Base-by-base conservation (phyloP, 2,888 invertebrate genomes). In the Scelioninae gen. 1 region DNA sequence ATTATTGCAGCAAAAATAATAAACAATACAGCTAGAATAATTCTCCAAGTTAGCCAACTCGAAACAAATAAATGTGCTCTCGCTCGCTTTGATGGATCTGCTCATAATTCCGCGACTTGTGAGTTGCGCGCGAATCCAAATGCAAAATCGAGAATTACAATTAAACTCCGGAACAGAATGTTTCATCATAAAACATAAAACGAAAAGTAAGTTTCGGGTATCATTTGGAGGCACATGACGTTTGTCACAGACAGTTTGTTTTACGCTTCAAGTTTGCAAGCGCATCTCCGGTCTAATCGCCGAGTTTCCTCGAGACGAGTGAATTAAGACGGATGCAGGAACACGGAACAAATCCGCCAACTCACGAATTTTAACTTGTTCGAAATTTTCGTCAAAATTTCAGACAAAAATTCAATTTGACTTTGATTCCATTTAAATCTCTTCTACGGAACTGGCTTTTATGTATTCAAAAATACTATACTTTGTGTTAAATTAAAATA, bases 221-320 rank as follows among this genome's bases (percentile, higher is more conserved):
- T 80, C 79, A 83, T 80, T 69, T 55, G 71, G 71, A 80, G 76
- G 72, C 66, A 72, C 66, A 80, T 68, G 79, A 83, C 79, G 79
- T 80, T 80, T 76, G 83, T 83, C 83, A 80, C 79, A 80, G 75
- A 49, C 79, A 83, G 79, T 76, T 80, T 80, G 72, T 72, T 83
- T 83, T 83, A 83, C 75, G 83, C 60, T 79, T 79, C 69, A 83
- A 83, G 79, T 83, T 83, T 75, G 72, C 34, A 56, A 63, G 68
- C 77, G 71, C 71, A 45, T 51, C 56, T 79, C 62, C 53, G 40
- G 34, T 72, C 58, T 72, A 79, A 79, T 79, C 79, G 66, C 16
- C 40, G 55, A 68, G 63, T 71, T 79, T 72, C 72, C 71, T 60
- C 38, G 69, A 60, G 58, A 75, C 53, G 62, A 75, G 74, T 74